Base-by-base conservation (phyloP, 2,113 vertebrate genomes). In the Sinocyclocheilus maitianheensis region DNA sequence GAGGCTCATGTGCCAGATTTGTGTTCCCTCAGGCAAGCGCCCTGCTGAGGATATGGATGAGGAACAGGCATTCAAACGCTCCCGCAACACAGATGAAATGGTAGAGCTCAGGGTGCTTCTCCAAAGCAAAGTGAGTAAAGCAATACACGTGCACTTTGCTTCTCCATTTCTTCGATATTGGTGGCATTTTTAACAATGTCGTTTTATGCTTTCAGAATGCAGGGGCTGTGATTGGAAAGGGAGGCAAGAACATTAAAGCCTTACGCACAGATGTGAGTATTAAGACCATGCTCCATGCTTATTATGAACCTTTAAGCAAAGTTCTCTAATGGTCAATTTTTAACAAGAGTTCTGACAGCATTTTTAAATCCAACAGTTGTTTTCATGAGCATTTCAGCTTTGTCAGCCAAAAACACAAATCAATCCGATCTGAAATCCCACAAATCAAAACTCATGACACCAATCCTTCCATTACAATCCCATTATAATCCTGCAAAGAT, bases 201-300 rank as follows among this genome's bases (percentile, higher is more conserved):
- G 67, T 77, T 88, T 6, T 89, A 13, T 48, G 81, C 87, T 78
- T 84, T 51, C 92, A 99, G 98, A 99, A 99, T 91, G 98, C 97
- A 83, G 98, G 98, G 84, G 97, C 98, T 90, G 98, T 99, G 90
- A 99, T 99, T 91, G 98, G 98, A 91, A 99, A 99, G 94, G 98
- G 97, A 92, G 98, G 98, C 91, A 99, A 99, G 96, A 99, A 99
- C 93, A 99, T 99, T 95, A 99, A 99, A 94, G 97, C 97, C 37
- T 95, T 99, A 84, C 97, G 98, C 92, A 99, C 97, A 92, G 98
- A 99, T 86, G 98, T 99, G 95, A 99, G 97, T 99, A 96, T 95
- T 95, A 63, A 3, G 63, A 75, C 16, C n/a, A 78, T 67, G 5
- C 77, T 83, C 74, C 63, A 20, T 37, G 13, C n/a, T 46, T 43